Conservation (phyloP, 2,797 vertebrate genomes). For the Sebastes umbrosus region DNA sequence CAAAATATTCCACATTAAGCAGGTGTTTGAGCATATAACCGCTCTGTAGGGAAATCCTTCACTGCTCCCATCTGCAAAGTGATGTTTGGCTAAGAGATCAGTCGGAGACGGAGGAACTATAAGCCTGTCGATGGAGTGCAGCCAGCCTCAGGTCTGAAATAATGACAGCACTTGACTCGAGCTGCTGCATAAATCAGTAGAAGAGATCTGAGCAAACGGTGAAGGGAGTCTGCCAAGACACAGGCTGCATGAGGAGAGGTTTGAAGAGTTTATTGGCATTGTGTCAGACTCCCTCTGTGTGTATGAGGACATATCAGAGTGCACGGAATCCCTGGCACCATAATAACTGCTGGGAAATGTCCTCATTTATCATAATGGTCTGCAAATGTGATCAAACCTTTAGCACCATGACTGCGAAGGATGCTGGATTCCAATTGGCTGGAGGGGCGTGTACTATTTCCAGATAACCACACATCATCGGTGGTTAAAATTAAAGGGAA, state of each 20-base stretch:
- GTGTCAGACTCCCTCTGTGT: conserved; percentile 1
- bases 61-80: not conserved
- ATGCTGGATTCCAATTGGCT: not conserved
- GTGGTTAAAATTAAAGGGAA: not conserved
- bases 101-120: conserved; percentile 11
- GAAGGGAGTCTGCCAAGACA: conserved; percentile 6
- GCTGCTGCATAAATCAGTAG: conserved; percentile 24
- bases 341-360: not conserved
- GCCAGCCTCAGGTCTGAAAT: conserved; percentile 16
- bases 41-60: not conserved
- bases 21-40: not conserved
- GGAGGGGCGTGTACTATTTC: not conserved
- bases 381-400: not conserved
- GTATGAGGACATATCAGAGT: not conserved
- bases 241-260: conserved; percentile 7
- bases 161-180: conserved; percentile 41
- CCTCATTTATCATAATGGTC: not conserved
- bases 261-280: conserved; percentile 12
- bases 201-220: conserved; percentile 4
- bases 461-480: not conserved
- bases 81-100: conserved; percentile 23
- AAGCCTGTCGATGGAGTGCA: conserved; percentile 3
- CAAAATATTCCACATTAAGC: conserved; percentile 6
- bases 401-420: not conserved
- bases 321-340: not conserved